Evolutionary conservation across 2,113 vertebrate genomes (phyloP), one percentile per base, ranked within the genome.

Genomic region (Peromyscus leucopus): DNA sequence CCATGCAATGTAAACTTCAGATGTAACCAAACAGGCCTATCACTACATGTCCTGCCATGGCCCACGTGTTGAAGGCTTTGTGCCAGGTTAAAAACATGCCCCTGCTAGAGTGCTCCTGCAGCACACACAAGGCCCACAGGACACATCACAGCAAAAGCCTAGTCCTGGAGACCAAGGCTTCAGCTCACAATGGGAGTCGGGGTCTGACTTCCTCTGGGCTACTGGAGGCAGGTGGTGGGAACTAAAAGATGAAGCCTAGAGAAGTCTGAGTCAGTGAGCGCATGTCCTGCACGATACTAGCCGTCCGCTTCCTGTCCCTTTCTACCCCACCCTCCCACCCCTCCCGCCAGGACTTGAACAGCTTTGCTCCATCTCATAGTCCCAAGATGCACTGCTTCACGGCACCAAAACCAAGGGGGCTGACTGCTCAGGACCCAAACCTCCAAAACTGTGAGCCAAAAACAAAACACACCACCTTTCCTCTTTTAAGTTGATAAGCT

Each of bases 251-350:
- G 2, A 28, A 10, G 26, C 69, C 36, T 74, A 22, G 26, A 42
- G 24, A 69, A 59, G 46, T 15, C 6, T 42, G 7, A 1, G 84
- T 26, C n/a, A 39, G 0, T 6, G 16, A 24, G 51, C 1, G 0
- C 26, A 13, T 16, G 67, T 26, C 21, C 55, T 31, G 2, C 17
- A 2, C 4, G 63, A 24, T 24, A 1, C 84, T 5, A 48, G 31
- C 31, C 16, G 21, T n/a, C 31, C 28, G 36, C 79, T 75, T 75
- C 67, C 69, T 55, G 67, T 33, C 57, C n/a, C 39, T 78, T 2
- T 1, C 31, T 48, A 13, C 39, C 33, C 15, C 6, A 76, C 24
- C 48, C 5, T 5, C 48, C n/a, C n/a, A n/a, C n/a, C n/a, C n/a
- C 48, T 4, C 42, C 42, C 61, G 65, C 36, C 36, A 42, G 15